A percentile compares a stretch with the other conserved stretches of the same genome.
These are phyloP conservation scores for Ceratosolen fusciceps DNA, from an alignment of 1,140 invertebrate genomes.

Conservation along the genomic window DNA sequence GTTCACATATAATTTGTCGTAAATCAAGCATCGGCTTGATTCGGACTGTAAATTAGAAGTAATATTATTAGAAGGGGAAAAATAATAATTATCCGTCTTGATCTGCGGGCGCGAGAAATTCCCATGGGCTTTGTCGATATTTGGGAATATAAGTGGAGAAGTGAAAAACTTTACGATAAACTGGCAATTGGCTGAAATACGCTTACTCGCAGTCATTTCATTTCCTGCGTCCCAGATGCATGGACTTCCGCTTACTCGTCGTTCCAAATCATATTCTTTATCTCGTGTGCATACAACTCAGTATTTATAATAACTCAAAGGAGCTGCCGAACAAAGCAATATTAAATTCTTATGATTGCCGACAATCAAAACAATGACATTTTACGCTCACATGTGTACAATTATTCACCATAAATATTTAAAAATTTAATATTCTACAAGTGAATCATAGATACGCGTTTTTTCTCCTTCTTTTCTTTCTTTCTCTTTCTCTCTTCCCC, in stretches of 20 bases:
- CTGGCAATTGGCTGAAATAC: background rate
- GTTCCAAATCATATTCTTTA: background rate
- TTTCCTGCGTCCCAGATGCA: slow-evolving; percentile 18
- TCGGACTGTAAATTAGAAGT: too few relatives aligned
- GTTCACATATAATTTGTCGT: background rate
- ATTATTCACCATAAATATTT: background rate
- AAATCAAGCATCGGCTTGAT: too few relatives aligned
- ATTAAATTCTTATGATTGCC: too few relatives aligned
- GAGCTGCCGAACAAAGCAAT: background rate
- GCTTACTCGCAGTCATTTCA: background rate
- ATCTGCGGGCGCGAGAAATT: too few relatives aligned
- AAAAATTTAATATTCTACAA: too few relatives aligned
- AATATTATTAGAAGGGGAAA: too few relatives aligned
- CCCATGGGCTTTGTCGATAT: too few relatives aligned
- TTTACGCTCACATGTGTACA: background rate
- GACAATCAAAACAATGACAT: background rate
- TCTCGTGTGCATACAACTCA: background rate
- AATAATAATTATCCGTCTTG: too few relatives aligned
- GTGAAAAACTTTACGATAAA: background rate
- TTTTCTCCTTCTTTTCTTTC: too few relatives aligned
- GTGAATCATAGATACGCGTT: too few relatives aligned
- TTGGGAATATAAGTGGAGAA: background rate
- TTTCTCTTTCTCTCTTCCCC: too few relatives aligned
- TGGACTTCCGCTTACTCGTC: background rate
- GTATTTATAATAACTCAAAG: slow-evolving; percentile 11